phyloP scores from a whole-genome alignment of 2,888 invertebrate species.

The Athalia cordata region DNA sequence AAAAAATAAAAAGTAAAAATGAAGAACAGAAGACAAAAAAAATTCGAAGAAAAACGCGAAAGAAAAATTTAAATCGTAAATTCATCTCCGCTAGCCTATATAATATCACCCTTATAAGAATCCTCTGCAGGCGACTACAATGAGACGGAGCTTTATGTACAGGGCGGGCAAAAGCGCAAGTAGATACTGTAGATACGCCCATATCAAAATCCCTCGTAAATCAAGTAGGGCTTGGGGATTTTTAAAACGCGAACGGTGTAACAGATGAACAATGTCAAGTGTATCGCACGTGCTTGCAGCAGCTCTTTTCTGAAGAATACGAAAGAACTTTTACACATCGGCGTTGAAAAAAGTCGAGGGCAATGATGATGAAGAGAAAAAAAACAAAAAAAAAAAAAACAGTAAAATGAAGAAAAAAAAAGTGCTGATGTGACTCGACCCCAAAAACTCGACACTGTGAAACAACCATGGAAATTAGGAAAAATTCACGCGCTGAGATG shows the following conservation, averaged over 20 bases:
- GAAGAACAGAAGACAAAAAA: slow-evolving; percentile 31
- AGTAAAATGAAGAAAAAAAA: not conserved
- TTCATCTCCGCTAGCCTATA: slow-evolving; percentile 7
- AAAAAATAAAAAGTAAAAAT: not conserved
- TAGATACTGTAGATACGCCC: not conserved
- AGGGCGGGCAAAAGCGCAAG: not conserved
- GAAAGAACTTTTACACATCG: not conserved
- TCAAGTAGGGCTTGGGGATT: not conserved
- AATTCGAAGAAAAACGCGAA: slow-evolving; percentile 48
- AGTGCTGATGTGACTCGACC: not conserved
- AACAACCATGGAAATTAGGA: not conserved
- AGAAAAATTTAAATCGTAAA: slow-evolving; percentile 54
- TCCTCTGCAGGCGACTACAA: no score
- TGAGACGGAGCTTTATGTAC: no score
- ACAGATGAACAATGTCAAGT: slow-evolving; percentile 34
- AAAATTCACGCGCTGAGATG: slow-evolving; percentile 30
- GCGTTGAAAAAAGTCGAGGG: not conserved
- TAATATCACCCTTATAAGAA: not conserved
- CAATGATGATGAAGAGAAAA: not conserved
- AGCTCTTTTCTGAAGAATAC: not conserved
- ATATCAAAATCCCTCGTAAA: slow-evolving; percentile 8
- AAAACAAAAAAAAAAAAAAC: not conserved
- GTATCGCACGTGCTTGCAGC: not conserved
- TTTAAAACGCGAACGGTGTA: slow-evolving; percentile 1
- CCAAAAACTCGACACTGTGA: no score